Conservation (phyloP, 2,113 vertebrate genomes). For the Neogobius melanostomus region DNA sequence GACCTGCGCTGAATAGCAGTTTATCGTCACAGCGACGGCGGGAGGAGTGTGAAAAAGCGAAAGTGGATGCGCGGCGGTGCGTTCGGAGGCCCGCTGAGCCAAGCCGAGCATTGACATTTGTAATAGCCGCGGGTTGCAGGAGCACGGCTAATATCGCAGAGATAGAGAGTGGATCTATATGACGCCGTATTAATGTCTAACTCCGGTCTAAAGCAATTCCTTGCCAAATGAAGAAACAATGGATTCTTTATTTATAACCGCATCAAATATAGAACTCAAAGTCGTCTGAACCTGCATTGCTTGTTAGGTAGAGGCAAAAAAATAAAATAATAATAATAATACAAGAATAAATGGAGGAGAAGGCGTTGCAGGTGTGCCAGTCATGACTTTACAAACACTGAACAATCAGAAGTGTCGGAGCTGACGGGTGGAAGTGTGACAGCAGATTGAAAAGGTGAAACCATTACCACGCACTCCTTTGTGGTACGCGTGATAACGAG, state of each 20-base stretch:
- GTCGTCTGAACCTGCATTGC: background rate
- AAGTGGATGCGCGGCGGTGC: background rate
- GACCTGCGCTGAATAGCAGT: constrained; percentile 66
- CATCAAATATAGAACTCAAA: constrained; percentile 17
- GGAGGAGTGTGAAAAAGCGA: constrained; percentile 26
- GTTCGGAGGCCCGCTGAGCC: constrained; percentile 28
- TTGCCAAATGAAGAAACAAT: constrained; percentile 11
- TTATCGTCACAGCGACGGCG: constrained; percentile 33
- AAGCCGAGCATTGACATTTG: constrained; percentile 32
- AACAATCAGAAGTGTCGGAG: background rate
- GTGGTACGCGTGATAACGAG: background rate
- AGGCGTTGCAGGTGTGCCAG: background rate
- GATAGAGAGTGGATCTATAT: constrained; percentile 15
- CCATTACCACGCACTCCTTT: background rate
- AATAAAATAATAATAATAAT: background rate
- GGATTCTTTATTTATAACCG: constrained; percentile 23
- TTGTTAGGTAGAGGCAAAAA: constrained; percentile 1
- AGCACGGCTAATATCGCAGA: constrained; percentile 33
- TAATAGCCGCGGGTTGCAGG: constrained; percentile 40
- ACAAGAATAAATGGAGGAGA: background rate
- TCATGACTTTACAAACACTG: background rate
- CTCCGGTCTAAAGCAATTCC: constrained; percentile 22
- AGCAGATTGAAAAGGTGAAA: constrained; percentile 9
- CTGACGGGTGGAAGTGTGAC: constrained; percentile 7
- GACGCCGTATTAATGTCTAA: constrained; percentile 16